Percentiles rank a stretch among this genome's conserved stretches.
Conservation (phyloP, 2,888 invertebrate genomes). For the Drosophila picticornis region DNA sequence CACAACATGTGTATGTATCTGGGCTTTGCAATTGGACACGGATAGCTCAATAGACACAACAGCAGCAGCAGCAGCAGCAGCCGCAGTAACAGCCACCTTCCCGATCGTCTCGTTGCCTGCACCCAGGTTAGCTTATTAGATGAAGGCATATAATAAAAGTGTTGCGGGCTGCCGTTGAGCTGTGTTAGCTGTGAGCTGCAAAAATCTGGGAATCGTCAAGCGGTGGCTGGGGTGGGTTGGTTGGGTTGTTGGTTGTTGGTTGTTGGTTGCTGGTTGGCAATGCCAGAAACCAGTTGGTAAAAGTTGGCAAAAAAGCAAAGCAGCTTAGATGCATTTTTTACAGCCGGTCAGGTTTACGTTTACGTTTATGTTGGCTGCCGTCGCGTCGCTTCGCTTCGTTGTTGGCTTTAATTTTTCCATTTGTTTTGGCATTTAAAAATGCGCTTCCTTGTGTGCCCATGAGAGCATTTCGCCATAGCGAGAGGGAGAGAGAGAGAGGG, state of each 20-base stretch:
- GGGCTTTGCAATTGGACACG: conserved; percentile 78
- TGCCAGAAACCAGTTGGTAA: conserved; percentile 76
- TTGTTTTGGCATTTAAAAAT: conserved; percentile 81
- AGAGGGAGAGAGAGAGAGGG: not conserved
- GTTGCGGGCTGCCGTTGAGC: conserved; percentile 73
- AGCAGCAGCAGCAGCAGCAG: conserved; percentile 35
- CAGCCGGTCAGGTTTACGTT: conserved; percentile 54
- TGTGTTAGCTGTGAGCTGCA: conserved; percentile 43
- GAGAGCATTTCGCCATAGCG: conserved; percentile 49
- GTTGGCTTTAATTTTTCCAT: conserved; percentile 81
- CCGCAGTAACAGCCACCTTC: conserved; percentile 25
- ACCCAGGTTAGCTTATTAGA: conserved; percentile 72
- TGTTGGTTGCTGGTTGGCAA: conserved; percentile 43
- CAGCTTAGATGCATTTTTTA: conserved; percentile 81
- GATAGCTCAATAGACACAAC: conserved; percentile 78
- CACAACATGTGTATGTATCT: conserved; percentile 67
- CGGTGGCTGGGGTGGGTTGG: conserved; percentile 20
- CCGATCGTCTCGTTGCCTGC: conserved; percentile 38
- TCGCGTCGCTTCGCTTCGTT: conserved; percentile 62
- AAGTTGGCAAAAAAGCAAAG: conserved; percentile 76
- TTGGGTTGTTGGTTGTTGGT: conserved; percentile 30
- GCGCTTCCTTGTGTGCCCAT: conserved; percentile 78
- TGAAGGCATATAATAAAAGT: conserved; percentile 82
- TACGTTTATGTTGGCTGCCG: conserved; percentile 30
- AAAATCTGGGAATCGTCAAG: conserved; percentile 56